phyloP scores from a whole-genome alignment of 2,113 vertebrate genomes.

The Procavia capensis region DNA sequence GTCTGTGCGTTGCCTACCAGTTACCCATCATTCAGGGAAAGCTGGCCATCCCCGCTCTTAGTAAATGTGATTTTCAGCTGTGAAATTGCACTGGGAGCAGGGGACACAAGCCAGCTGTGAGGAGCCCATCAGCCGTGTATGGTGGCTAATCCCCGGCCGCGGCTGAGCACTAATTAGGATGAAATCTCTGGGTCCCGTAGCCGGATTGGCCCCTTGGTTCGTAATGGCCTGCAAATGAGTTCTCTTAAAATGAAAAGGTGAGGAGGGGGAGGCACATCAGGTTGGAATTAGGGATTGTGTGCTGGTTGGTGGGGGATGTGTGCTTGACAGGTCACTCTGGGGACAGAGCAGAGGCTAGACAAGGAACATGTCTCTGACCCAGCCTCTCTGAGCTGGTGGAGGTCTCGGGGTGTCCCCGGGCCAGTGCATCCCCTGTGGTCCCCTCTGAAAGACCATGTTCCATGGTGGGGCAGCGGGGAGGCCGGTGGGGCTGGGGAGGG shows the following conservation, averaged over 20 bases:
- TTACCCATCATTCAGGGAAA: not conserved
- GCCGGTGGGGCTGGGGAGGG: not conserved
- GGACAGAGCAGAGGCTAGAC: not conserved
- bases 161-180: not conserved
- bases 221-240: not conserved
- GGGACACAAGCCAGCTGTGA: fast-evolving
- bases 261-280: too few species aligned
- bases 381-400: not conserved
- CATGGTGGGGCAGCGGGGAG: not conserved
- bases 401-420: not conserved
- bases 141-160: fast-evolving
- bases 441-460: not conserved
- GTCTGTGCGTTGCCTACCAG: fast-evolving
- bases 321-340: not conserved
- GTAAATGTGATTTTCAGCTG: not conserved
- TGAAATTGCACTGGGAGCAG: fast-evolving
- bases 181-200: not conserved
- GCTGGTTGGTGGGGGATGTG: fast-evolving
- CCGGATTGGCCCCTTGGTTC: not conserved
- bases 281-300: not conserved
- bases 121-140: fast-evolving
- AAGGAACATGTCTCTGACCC: fast-evolving
- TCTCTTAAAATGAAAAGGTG: not conserved
- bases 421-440: not conserved
- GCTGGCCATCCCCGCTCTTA: not conserved